phyloP scores from a whole-genome alignment of 1,140 invertebrate species.

The Contarinia nasturtii region DNA sequence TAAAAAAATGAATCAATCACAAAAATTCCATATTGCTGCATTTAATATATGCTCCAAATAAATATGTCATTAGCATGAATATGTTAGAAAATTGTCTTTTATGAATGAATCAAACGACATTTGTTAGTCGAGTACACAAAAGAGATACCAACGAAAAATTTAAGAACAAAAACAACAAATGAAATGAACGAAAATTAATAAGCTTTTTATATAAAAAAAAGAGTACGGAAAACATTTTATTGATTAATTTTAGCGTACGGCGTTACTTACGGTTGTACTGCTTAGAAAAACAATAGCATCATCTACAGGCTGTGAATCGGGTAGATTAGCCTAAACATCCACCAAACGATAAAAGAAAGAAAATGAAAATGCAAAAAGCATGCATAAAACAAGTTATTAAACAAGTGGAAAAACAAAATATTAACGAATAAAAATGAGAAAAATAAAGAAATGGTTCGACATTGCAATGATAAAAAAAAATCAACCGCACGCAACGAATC shows the following conservation, averaged over 20 bases:
- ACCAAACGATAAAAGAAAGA: background rate
- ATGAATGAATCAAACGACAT: too few species aligned
- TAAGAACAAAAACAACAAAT: too few species aligned
- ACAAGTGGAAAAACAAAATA: background rate
- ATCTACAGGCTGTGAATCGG: background rate
- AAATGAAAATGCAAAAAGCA: background rate
- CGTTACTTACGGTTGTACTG: background rate
- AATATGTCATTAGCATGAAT: too few species aligned
- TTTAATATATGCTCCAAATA: too few species aligned
- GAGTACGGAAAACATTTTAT: background rate
- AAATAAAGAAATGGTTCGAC: too few species aligned
- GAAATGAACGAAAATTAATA: too few species aligned
- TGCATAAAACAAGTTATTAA: background rate
- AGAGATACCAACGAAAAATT: too few species aligned
- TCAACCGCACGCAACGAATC: conserved; percentile 11
- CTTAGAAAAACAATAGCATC: background rate
- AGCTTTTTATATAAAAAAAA: too few species aligned
- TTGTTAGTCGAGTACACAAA: too few species aligned
- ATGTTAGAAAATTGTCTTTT: too few species aligned
- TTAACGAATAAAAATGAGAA: too few species aligned
- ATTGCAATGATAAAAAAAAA: conserved; percentile 15
- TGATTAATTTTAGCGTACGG: background rate
- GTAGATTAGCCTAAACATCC: background rate
- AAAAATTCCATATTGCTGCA: background rate
- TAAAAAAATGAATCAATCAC: background rate